Percentiles rank a stretch among this genome's conserved stretches.
Conservation (phyloP, 1,140 invertebrate genomes). For the Delia radicum region DNA sequence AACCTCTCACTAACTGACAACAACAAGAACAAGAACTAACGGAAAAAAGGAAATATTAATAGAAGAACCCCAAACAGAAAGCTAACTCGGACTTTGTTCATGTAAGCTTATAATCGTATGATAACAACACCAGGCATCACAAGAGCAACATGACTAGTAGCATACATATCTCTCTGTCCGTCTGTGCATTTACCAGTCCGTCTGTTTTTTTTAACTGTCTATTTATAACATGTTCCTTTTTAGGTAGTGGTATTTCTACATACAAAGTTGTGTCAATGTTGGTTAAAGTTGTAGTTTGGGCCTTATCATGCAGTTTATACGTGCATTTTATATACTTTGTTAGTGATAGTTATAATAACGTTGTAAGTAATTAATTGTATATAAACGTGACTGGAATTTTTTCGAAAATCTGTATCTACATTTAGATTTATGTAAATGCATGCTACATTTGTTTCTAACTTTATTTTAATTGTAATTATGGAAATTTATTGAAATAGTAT, state of each 20-base stretch:
- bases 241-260: neutral
- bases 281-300: neutral
- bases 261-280: neutral
- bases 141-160: neutral
- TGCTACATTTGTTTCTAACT: no score
- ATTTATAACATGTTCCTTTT: neutral
- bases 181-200: neutral
- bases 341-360: constrained; percentile 1
- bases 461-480: neutral
- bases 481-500: neutral
- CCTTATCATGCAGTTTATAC: constrained; percentile 16
- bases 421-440: no score
- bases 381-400: constrained; percentile 6
- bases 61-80: neutral
- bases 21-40: neutral
- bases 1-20: constrained; percentile 18
- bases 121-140: neutral
- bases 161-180: neutral
- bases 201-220: neutral
- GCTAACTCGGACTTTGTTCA: neutral
- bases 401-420: neutral
- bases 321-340: constrained; percentile 15
- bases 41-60: neutral
- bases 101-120: constrained; percentile 5
- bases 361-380: constrained; percentile 18